These are phyloP conservation scores for Zaprionus davidi DNA, from an alignment of 1,140 invertebrate genomes.

Conservation along the genomic window DNA sequence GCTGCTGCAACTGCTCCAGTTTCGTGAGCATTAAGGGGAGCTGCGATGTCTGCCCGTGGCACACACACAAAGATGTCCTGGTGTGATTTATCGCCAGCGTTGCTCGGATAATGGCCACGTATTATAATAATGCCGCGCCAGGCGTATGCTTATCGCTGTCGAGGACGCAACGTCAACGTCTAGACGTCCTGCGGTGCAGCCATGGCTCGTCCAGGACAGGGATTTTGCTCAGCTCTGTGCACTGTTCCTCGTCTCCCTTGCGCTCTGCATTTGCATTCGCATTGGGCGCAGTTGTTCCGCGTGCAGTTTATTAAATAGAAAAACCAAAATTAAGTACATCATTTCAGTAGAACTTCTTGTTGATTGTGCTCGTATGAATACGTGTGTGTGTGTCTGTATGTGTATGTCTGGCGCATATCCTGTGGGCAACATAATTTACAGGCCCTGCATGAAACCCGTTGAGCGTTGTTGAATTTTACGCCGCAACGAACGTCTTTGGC, in stretches of 20 bases:
- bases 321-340: slow-evolving; percentile 77
- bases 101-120: slow-evolving; percentile 79
- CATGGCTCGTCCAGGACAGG: slow-evolving; percentile 34
- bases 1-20: slow-evolving; percentile 55
- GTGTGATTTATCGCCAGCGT: slow-evolving; percentile 78
- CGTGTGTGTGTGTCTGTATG: slow-evolving; percentile 22
- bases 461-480: slow-evolving; percentile 65
- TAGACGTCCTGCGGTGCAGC: slow-evolving; percentile 77
- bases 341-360: slow-evolving; percentile 66
- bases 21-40: slow-evolving; percentile 21
- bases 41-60: slow-evolving; percentile 64
- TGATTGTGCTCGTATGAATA: slow-evolving; percentile 24
- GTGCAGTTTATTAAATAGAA: slow-evolving; percentile 79
- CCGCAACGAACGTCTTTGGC: slow-evolving; percentile 69
- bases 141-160: slow-evolving; percentile 78
- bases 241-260: neutral
- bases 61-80: slow-evolving; percentile 78
- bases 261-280: slow-evolving; percentile 59
- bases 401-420: slow-evolving; percentile 73
- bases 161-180: slow-evolving; percentile 73
- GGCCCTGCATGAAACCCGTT: slow-evolving; percentile 48
- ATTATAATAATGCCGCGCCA: slow-evolving; percentile 80
- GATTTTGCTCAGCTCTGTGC: slow-evolving; percentile 33
- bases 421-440: slow-evolving; percentile 70
- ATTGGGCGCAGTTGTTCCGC: slow-evolving; percentile 41